Evolutionary conservation across 2,888 invertebrate species (phyloP), one percentile per base, ranked within the genome.

Genomic region (Scaptomyza flava): DNA sequence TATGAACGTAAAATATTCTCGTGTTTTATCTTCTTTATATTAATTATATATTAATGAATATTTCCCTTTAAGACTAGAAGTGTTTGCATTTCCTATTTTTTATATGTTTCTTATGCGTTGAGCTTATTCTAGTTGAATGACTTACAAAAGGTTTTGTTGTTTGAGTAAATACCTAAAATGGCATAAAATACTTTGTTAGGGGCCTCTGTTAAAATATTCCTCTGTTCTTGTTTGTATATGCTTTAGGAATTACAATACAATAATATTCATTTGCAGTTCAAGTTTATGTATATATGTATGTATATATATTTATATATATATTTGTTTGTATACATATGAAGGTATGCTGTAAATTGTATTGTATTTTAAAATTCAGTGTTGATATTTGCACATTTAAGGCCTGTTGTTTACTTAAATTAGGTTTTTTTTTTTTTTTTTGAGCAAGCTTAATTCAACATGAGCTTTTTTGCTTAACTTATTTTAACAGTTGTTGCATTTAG

Each of bases 341-440:
- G 63, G 47, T 62, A 60, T 67, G 56, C 51, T 46, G 63, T 69
- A 69, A 67, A 62, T 57, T 66, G 70, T 81, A 61, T 71, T 75
- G 58, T 68, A 51, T 54, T 82, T 68, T 23, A 69, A 81, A 79
- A 73, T 80, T 80, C 68, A 77, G 81, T 68, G 73, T 77, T 79
- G 66, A 69, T 83, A 69, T 87, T 87, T 89, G 87, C 87, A 89
- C 89, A 87, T 87, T 89, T 85, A 87, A 87, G 87, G 87, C 89
- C 82, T 85, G 74, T 80, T 66, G 82, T 78, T 75, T 30, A 74
- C 77, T 68, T 76, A 64, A 53, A 52, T 67, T 77, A 72, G 30
- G 38, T 14, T 27, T 3, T 52, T 43, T 23, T 58, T 33, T 6
- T 47, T 64, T 53, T 20, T 65, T 61, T 77, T 76, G 82, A 81